A percentile compares a stretch with the other conserved stretches of the same genome.
These are phyloP conservation scores for Podarcis siculus DNA, from an alignment of 2,797 vertebrate species.

Conservation along the genomic window DNA sequence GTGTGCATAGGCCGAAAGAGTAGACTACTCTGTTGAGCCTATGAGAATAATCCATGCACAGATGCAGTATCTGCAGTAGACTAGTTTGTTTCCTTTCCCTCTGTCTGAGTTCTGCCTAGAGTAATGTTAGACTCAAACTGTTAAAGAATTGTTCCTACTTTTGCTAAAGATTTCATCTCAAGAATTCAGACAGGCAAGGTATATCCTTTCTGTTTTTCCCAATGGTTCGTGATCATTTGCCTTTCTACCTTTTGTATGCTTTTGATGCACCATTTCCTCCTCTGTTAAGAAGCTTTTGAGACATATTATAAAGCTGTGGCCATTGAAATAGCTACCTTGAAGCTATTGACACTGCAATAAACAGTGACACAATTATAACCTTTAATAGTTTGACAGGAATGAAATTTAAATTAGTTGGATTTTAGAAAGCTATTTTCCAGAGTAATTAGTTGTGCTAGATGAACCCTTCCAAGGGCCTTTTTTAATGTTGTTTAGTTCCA, in stretches of 20 bases:
- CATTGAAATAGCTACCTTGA: constrained; percentile 55
- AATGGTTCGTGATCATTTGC: not conserved
- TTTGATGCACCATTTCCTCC: not conserved
- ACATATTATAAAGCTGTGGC: constrained; percentile 29
- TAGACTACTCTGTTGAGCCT: not conserved
- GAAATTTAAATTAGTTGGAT: constrained; percentile 73
- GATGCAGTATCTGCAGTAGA: too few relatives aligned
- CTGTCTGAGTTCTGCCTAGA: not conserved
- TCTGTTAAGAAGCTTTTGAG: constrained; percentile 1
- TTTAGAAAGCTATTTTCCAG: constrained; percentile 75
- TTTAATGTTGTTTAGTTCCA: constrained; percentile 76
- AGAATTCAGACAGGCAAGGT: not conserved
- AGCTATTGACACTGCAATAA: constrained; percentile 55
- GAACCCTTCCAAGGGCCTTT: constrained; percentile 70
- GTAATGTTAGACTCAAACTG: not conserved
- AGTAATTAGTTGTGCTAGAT: constrained; percentile 77
- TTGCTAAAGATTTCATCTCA: constrained; percentile 21
- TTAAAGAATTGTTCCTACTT: not conserved
- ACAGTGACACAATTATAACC: constrained; percentile 57
- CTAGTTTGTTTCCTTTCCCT: not conserved
- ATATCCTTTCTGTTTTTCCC: constrained; percentile 25
- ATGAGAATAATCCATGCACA: too few relatives aligned
- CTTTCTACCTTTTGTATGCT: not conserved
- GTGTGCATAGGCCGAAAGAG: not conserved
- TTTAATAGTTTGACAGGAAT: constrained; percentile 64